A percentile compares a stretch with the other conserved stretches of the same genome.
Evolutionary conservation across 2,113 vertebrate genomes (phyloP).

Genomic region (Asarcornis scutulata): DNA sequence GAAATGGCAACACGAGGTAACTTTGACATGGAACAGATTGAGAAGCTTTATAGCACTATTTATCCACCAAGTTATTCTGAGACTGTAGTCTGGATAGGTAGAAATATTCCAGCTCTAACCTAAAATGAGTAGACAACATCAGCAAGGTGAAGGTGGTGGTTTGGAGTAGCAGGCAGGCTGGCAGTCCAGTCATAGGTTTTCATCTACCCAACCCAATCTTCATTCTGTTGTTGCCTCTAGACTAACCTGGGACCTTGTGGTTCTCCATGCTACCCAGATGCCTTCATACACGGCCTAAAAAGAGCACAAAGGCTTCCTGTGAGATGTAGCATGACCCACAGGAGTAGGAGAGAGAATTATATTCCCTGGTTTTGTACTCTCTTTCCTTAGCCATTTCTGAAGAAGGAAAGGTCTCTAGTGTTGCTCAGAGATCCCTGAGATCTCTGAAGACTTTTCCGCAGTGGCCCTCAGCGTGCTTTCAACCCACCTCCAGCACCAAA

Average conservation of each 20-base stretch:
- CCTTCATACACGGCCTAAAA: not conserved
- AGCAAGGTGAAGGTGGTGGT: not conserved
- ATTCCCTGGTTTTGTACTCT: not conserved
- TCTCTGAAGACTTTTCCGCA: not conserved
- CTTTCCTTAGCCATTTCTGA: not conserved
- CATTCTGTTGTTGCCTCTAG: not conserved
- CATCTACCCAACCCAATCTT: not conserved
- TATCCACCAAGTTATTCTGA: not conserved
- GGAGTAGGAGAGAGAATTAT: not conserved
- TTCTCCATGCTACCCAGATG: not conserved
- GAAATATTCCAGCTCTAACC: not conserved
- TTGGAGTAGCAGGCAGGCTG: accelerated
- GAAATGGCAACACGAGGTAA: not conserved
- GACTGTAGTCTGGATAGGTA: not conserved
- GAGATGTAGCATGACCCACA: not conserved
- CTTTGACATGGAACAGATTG: not conserved
- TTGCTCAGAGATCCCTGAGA: not conserved
- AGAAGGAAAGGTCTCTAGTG: not conserved
- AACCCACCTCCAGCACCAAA: too few relatives aligned
- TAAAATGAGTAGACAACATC: not conserved
- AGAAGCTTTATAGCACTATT: not conserved
- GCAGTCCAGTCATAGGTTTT: accelerated
- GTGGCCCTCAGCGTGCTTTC: not conserved
- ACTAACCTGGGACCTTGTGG: not conserved
- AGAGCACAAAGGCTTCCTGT: not conserved